Conservation (phyloP, 2,113 vertebrate genomes). For the Oxyura jamaicensis region DNA sequence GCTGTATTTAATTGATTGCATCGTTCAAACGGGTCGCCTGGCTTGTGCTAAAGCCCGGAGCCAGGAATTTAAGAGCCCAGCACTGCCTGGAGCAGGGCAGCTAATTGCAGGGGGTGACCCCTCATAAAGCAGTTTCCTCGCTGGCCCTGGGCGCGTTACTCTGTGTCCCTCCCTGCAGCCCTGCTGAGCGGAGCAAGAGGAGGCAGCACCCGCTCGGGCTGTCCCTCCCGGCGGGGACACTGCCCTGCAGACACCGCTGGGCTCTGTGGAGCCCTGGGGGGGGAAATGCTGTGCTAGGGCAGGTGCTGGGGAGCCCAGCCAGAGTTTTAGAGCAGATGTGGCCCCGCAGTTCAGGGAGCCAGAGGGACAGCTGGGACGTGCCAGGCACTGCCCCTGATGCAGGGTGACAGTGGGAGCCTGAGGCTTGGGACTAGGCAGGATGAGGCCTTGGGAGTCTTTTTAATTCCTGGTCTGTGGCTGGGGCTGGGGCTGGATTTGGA, state of each 20-base stretch:
- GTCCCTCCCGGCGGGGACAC: neutral
- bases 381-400: too few species aligned
- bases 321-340: too few species aligned
- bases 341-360: too few species aligned
- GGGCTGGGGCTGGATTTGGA: neutral
- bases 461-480: neutral
- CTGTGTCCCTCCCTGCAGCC: neutral
- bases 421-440: neutral
- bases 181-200: neutral
- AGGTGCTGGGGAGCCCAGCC: too few species aligned
- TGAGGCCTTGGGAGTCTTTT: neutral
- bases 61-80: neutral
- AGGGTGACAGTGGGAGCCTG: fast-evolving
- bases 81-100: neutral
- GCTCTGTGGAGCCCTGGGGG: too few species aligned
- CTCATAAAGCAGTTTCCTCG: neutral
- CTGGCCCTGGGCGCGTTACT: neutral
- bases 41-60: neutral
- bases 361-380: too few species aligned
- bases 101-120: neutral
- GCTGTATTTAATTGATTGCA: neutral
- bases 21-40: neutral
- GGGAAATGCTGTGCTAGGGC: too few species aligned
- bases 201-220: neutral
- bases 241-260: too few species aligned